Evolutionary conservation across 2,113 vertebrate species (phyloP), one percentile per base, ranked within the genome.

Genomic region (Pterocles gutturalis): DNA sequence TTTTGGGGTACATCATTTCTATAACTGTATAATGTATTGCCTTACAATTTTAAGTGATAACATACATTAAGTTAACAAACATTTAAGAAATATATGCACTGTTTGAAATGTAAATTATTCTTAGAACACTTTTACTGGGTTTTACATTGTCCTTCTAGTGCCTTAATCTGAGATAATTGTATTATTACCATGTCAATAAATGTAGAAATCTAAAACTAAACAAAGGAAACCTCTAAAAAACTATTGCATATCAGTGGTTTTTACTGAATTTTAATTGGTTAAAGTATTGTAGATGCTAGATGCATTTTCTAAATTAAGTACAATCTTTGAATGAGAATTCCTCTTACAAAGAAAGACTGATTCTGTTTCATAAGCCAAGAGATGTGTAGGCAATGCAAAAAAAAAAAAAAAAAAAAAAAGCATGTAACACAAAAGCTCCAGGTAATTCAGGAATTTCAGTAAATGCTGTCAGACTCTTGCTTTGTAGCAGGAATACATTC

Each of bases 31-130:
- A 99, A 99, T 99, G 98, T 99, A 98, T 99, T 99, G 99, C 99
- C 99, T 99, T 99, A 98, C 98, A 98, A 98, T 98, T 98, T 98
- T 98, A 99, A 99, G 98, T 98, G 98, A 98, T 99, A 98, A 98
- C 98, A 78, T 98, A 99, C 99, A 98, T 99, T 99, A 99, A 99
- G 98, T 99, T 99, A 99, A 99, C 99, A 99, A 98, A 99, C 97
- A 97, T 97, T 97, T 98, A 98, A 97, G 93, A 98, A 99, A 98
- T 99, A 98, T 99, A 99, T 99, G 99, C 99, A 99, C 99, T 99
- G 99, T 99, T 99, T 99, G 98, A 99, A 99, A 98, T 99, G 99
- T 99, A 99, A 99, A 99, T 99, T 99, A 99, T 99, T 99, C 98
- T 98, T 99, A 99, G 98, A 99, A 99, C 98, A 99, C 99, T 99